phyloP scores from a whole-genome alignment of 1,140 invertebrate genomes.

The Drosophila elegans region DNA sequence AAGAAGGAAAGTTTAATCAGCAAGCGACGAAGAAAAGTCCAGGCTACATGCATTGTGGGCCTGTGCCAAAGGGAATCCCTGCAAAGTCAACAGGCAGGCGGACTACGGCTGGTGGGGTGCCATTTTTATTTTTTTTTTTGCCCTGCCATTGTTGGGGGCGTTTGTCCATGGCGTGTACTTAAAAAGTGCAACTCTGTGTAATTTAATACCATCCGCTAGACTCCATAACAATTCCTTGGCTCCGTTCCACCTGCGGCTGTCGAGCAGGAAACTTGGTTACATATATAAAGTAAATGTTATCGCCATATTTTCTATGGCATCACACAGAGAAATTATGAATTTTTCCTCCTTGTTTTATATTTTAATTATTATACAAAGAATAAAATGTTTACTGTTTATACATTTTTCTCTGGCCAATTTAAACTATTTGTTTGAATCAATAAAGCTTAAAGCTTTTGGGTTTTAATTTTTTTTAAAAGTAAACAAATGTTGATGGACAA shows the following conservation, averaged over 20 bases:
- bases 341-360: too few relatives aligned
- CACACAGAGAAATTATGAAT: neutral
- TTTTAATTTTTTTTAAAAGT: too few relatives aligned
- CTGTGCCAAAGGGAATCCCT: constrained; percentile 53
- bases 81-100: constrained; percentile 42
- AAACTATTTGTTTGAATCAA: too few relatives aligned
- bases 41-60: constrained; percentile 31
- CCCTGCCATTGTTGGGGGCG: constrained; percentile 19
- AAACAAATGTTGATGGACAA: too few relatives aligned
- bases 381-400: too few relatives aligned
- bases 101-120: neutral
- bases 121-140: too few relatives aligned
- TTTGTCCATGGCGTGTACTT: constrained; percentile 51
- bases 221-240: constrained; percentile 38
- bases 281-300: constrained; percentile 49
- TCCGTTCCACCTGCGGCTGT: constrained; percentile 11
- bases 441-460: too few relatives aligned
- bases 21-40: constrained; percentile 10
- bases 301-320: constrained; percentile 64
- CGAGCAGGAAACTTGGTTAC: constrained; percentile 25
- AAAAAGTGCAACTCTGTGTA: constrained; percentile 58
- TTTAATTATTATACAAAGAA: too few relatives aligned
- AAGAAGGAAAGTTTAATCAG: constrained; percentile 56
- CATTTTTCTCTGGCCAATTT: too few relatives aligned
- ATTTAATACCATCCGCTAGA: constrained; percentile 60